Conservation (phyloP, 1,140 invertebrate species). For the Heliothis subflexa region DNA sequence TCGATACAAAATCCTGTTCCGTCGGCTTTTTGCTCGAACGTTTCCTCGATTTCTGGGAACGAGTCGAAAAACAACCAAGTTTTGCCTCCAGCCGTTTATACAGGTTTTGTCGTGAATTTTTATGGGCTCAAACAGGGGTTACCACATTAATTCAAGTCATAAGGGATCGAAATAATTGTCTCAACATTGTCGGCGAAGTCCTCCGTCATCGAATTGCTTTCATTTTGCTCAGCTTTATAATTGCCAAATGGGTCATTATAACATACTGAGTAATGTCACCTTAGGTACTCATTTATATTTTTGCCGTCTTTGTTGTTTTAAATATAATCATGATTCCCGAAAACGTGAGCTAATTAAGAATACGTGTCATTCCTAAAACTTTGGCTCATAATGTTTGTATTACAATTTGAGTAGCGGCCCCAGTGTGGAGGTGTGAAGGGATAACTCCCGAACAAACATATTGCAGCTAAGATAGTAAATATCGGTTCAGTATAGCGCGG, state of each 20-base stretch:
- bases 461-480: constrained; percentile 77
- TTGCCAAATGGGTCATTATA: not conserved
- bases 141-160: constrained; percentile 73
- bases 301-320: constrained; percentile 19
- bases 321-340: constrained; percentile 36
- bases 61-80: constrained; percentile 75
- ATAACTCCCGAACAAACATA: constrained; percentile 81
- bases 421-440: constrained; percentile 75
- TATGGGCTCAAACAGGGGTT: constrained; percentile 75
- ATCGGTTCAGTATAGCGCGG: constrained; percentile 67
- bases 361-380: constrained; percentile 66
- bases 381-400: constrained; percentile 70
- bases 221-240: constrained; percentile 18
- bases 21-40: constrained; percentile 80
- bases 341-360: constrained; percentile 46
- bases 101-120: constrained; percentile 85
- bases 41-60: constrained; percentile 84
- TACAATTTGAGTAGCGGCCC: constrained; percentile 79
- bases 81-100: constrained; percentile 82
- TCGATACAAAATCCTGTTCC: constrained; percentile 83
- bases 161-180: constrained; percentile 61
- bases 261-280: not conserved
- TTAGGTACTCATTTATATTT: not conserved
- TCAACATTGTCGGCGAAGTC: constrained; percentile 32
- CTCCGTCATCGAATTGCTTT: constrained; percentile 11